Conservation (phyloP, 64 coral and sea anemone species). For the Anthopleura sola region DNA sequence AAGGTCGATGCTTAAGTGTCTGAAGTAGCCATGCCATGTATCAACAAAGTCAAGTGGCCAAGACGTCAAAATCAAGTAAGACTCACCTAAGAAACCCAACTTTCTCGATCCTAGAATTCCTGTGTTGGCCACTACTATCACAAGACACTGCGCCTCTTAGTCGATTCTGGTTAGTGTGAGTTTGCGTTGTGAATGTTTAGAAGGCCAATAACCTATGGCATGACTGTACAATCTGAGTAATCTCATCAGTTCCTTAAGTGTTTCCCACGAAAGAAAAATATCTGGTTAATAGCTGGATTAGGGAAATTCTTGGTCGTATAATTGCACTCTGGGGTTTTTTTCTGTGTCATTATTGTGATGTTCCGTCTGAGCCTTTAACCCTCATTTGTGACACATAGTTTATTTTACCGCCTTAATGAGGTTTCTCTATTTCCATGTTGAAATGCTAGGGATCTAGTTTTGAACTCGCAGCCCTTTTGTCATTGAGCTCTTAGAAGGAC, state of each 20-base stretch:
- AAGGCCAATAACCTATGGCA: not conserved
- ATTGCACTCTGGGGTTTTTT: not conserved
- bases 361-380: slow-evolving; percentile 20
- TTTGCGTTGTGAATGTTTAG: not conserved
- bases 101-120: not conserved
- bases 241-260: slow-evolving; percentile 12
- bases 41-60: not conserved
- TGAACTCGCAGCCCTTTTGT: not conserved
- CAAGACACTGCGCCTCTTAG: not conserved
- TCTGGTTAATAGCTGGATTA: slow-evolving; percentile 26
- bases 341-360: not conserved
- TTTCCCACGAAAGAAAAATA: slow-evolving; percentile 2
- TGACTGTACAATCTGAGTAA: not conserved
- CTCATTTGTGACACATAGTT: not conserved
- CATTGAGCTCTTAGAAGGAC: not conserved
- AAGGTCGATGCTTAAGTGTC: not conserved
- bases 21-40: not conserved
- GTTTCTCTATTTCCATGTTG: not conserved
- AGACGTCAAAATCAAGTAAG: not conserved
- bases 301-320: slow-evolving; percentile 18
- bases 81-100: not conserved
- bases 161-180: not conserved
- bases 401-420: slow-evolving; percentile 6
- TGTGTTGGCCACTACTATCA: not conserved
- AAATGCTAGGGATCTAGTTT: not conserved